A percentile compares a stretch with the other conserved stretches of the same genome.
These are phyloP conservation scores for Lycorma delicatula DNA, from an alignment of 1,140 invertebrate species.

Conservation along the genomic window DNA sequence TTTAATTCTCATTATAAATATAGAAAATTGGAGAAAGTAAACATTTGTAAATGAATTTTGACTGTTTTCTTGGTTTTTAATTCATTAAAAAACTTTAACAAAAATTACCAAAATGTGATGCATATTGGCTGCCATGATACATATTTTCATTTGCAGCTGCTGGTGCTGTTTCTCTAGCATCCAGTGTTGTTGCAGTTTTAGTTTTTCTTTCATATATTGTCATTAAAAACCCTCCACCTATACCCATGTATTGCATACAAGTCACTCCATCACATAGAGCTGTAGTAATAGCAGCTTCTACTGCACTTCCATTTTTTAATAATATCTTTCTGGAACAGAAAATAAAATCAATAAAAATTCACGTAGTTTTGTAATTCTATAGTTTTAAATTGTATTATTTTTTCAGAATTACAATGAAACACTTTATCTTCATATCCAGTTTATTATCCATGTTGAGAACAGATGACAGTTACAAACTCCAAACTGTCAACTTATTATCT, in stretches of 20 bases:
- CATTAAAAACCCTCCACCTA: constrained; percentile 77
- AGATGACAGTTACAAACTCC: no score
- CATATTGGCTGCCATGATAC: constrained; percentile 44
- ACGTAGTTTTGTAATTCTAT: no score
- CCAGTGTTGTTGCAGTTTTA: constrained; percentile 42
- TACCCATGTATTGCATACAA: constrained; percentile 68
- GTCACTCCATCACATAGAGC: constrained; percentile 76
- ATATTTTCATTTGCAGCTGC: constrained; percentile 46
- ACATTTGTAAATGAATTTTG: no score
- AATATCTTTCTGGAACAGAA: constrained; percentile 47
- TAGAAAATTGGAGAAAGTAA: no score
- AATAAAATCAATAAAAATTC: no score
- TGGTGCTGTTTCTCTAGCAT: constrained; percentile 65
- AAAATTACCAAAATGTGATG: not conserved
- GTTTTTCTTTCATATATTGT: constrained; percentile 56
- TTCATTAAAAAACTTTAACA: no score
- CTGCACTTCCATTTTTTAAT: constrained; percentile 59
- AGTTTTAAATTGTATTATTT: no score
- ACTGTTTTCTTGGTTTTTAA: no score
- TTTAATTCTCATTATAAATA: no score
- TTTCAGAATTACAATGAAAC: constrained; percentile 16
- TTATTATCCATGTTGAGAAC: no score
- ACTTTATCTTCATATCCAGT: no score
- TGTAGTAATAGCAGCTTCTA: constrained; percentile 72
- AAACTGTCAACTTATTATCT: no score